Evolutionary conservation across 1,140 invertebrate species (phyloP).

Genomic region (Dufourea novaeangliae): DNA sequence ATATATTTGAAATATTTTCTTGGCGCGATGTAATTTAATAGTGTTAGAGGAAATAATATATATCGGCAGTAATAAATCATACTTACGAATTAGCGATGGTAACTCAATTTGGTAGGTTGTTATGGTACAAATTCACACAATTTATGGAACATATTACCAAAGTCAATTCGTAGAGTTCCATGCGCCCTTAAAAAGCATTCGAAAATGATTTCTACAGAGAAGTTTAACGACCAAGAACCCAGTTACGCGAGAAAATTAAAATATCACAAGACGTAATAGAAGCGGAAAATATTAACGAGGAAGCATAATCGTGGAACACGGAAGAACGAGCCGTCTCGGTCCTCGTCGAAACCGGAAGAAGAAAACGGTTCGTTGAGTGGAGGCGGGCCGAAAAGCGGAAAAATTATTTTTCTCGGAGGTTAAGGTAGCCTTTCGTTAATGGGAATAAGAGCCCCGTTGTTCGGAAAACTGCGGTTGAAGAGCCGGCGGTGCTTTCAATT

Average conservation of each 20-base stretch:
- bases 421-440: background rate
- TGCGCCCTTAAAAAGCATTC: background rate
- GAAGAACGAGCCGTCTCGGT: background rate
- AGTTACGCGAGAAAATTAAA: background rate
- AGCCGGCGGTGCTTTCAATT: conserved; percentile 31
- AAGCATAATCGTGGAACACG: conserved; percentile 15
- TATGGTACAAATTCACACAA: too few species aligned
- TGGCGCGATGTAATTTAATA: too few species aligned
- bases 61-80: too few species aligned
- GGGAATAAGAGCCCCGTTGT: conserved; percentile 13
- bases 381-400: background rate
- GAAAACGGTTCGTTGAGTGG: conserved; percentile 15
- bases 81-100: too few species aligned
- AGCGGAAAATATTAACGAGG: conserved; percentile 18
- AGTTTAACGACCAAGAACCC: background rate
- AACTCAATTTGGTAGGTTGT: too few species aligned
- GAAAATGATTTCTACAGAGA: background rate
- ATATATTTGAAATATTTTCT: too few species aligned
- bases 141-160: background rate
- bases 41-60: too few species aligned
- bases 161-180: background rate
- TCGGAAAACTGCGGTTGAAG: conserved; percentile 7
- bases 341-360: background rate
- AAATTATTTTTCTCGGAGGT: background rate
- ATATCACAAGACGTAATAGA: background rate